Evolutionary conservation across 2,888 invertebrate species (phyloP).

Genomic region (Pachliopta kotzebuea): DNA sequence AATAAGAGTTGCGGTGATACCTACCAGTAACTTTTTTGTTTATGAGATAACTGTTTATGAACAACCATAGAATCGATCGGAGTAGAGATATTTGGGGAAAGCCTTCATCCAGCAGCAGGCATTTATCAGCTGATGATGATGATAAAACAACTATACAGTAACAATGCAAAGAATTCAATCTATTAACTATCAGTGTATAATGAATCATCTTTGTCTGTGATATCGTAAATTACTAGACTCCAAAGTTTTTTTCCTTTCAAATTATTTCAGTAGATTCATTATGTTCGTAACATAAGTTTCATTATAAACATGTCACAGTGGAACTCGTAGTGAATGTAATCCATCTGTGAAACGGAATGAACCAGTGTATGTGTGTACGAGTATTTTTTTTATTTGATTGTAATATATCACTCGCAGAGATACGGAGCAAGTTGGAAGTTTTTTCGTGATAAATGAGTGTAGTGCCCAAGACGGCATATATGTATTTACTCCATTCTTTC

Average conservation of each 20-base stretch:
- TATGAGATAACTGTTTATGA: too few species aligned
- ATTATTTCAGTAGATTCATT: slow-evolving; percentile 8
- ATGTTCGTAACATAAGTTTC: slow-evolving; percentile 16
- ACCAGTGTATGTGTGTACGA: slow-evolving; percentile 5
- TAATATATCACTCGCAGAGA: slow-evolving; percentile 26
- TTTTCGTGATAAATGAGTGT: slow-evolving; percentile 28
- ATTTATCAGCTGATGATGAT: too few species aligned
- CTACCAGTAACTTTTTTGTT: too few species aligned
- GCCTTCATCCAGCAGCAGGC: too few species aligned
- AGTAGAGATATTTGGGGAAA: too few species aligned
- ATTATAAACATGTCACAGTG: slow-evolving; percentile 13
- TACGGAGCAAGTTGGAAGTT: slow-evolving; percentile 19
- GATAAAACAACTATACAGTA: background rate
- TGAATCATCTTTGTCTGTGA: slow-evolving; percentile 16
- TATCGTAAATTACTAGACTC: slow-evolving; percentile 26
- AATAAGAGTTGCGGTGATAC: too few species aligned
- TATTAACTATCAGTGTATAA: slow-evolving; percentile 3
- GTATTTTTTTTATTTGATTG: slow-evolving; percentile 27
- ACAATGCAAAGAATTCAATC: slow-evolving; percentile 2
- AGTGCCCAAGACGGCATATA: slow-evolving; percentile 18
- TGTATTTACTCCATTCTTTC: slow-evolving; percentile 1
- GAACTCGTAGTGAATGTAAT: slow-evolving; percentile 15
- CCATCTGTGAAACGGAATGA: slow-evolving; percentile 24
- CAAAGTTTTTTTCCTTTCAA: slow-evolving; percentile 2
- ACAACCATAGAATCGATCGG: too few species aligned